These are phyloP conservation scores for Euschistus heros DNA, from an alignment of 1,140 invertebrate species.

Conservation along the genomic window DNA sequence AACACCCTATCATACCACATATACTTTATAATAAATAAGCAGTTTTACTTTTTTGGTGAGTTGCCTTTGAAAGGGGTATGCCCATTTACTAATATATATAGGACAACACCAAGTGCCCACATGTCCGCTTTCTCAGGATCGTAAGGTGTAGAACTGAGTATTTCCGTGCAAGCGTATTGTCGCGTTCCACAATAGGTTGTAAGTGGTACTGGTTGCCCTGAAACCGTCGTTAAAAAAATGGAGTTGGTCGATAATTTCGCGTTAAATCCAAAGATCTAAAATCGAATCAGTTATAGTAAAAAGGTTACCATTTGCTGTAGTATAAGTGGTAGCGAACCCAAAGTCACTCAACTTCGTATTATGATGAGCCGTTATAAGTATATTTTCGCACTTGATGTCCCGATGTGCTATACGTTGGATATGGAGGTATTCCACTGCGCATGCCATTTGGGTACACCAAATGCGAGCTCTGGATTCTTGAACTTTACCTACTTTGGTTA, in stretches of 20 bases:
- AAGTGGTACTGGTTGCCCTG: neutral
- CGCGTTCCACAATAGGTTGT: neutral
- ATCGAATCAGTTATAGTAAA: neutral
- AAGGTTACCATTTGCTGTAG: neutral
- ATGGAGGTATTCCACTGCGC: conserved; percentile 14
- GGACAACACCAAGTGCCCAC: neutral
- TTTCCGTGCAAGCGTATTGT: neutral
- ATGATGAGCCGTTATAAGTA: conserved; percentile 3
- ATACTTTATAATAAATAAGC: no score
- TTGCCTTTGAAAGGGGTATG: neutral
- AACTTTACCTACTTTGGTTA: conserved; percentile 60
- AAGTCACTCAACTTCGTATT: conserved; percentile 17
- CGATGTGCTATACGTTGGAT: conserved; percentile 11
- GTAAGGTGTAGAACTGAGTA: neutral
- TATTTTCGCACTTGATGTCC: conserved; percentile 21
- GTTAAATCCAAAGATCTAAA: neutral
- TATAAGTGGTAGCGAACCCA: conserved; percentile 13
- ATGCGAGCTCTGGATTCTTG: conserved; percentile 49
- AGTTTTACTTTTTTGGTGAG: neutral
- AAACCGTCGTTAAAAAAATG: neutral
- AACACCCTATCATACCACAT: no score
- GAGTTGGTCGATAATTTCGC: neutral
- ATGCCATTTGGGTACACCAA: neutral
- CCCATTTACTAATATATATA: neutral
- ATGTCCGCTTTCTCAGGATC: neutral